These are phyloP conservation scores for Benitochromis conjunctus DNA, from an alignment of 2,113 vertebrate genomes.

Conservation along the genomic window DNA sequence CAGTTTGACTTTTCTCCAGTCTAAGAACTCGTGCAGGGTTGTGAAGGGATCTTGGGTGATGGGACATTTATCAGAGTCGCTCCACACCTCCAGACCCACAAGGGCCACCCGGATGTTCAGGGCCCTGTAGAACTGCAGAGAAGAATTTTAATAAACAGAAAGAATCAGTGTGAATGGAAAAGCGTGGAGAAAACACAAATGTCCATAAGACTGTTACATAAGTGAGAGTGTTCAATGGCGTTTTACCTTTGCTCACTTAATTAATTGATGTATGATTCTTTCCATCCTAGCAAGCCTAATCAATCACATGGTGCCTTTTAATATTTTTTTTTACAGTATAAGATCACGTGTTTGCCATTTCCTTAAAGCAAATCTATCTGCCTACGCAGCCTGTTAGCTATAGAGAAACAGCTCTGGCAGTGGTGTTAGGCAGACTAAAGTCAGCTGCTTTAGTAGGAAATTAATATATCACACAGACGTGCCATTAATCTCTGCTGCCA, in stretches of 20 bases:
- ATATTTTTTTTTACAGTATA: not conserved
- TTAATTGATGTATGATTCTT: not conserved
- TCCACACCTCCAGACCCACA: conserved; percentile 97
- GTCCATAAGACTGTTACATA: not conserved
- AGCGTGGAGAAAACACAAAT: not conserved
- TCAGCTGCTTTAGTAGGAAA: conserved; percentile 47
- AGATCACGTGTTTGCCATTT: not conserved
- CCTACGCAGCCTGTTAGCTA: not conserved
- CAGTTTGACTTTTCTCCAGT: conserved; percentile 93
- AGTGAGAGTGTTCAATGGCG: not conserved
- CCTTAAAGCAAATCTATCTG: conserved; percentile 11
- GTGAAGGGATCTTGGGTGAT: conserved; percentile 93
- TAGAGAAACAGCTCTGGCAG: not conserved
- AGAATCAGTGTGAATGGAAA: not conserved
- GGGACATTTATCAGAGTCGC: conserved; percentile 89
- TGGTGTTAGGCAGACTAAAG: conserved; percentile 16
- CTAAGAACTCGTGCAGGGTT: conserved; percentile 94
- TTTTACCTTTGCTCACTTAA: not conserved
- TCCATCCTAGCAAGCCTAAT: not conserved
- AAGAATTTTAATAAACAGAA: not conserved
- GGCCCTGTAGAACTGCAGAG: conserved; percentile 86
- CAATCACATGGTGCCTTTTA: not conserved
- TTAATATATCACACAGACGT: conserved; percentile 49
- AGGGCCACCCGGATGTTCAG: conserved; percentile 95
- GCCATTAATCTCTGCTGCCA: conserved; percentile 57